Evolutionary conservation across 1,140 invertebrate species (phyloP).

Genomic region (Adelges cooleyi): DNA sequence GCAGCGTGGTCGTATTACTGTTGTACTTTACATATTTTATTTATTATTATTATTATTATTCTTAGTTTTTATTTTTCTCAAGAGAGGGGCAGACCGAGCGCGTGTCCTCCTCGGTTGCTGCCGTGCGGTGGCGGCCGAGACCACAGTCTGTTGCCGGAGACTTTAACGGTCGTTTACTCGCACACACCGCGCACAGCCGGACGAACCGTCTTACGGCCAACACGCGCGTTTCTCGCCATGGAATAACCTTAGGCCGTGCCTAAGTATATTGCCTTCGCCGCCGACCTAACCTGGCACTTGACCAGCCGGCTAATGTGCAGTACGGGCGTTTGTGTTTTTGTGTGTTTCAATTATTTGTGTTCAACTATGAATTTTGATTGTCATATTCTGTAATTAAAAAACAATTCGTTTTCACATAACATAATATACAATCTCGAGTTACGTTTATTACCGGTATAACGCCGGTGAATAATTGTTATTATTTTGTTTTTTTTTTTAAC

Average conservation of each 20-base stretch:
- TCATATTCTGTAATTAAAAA: too few relatives aligned
- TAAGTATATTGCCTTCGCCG: too few relatives aligned
- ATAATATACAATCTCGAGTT: too few relatives aligned
- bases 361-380: constrained; percentile 22
- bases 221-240: not conserved
- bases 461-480: too few relatives aligned
- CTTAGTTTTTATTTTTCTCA: not conserved
- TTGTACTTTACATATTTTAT: not conserved
- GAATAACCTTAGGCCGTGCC: too few relatives aligned
- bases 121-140: not conserved
- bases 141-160: constrained; percentile 11
- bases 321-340: not conserved
- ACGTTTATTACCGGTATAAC: too few relatives aligned
- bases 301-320: too few relatives aligned
- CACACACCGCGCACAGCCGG: not conserved
- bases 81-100: not conserved
- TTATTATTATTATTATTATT: too few relatives aligned
- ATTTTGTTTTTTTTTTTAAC: too few relatives aligned
- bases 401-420: too few relatives aligned
- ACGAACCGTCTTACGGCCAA: not conserved
- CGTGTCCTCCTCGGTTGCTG: not conserved
- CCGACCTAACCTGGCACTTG: too few relatives aligned
- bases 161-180: not conserved
- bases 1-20: not conserved
- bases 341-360: not conserved